Conservation (phyloP, 2,797 vertebrate genomes). For the Pangasius krempfi region DNA sequence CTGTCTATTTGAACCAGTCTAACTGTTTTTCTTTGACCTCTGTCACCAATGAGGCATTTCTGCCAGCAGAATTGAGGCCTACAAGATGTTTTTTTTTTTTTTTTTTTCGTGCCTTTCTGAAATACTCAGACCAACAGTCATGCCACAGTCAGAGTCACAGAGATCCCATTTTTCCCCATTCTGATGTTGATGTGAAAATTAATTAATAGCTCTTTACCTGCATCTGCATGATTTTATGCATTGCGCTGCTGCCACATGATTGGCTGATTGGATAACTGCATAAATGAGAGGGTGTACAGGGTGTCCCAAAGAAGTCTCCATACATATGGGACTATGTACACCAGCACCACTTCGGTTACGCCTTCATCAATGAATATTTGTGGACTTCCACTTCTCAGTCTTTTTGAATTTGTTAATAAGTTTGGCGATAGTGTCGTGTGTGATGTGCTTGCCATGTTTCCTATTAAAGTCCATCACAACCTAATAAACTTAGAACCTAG, state of each 20-base stretch:
- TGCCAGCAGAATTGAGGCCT: not conserved
- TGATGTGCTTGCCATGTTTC: too few species aligned
- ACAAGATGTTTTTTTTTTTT: not conserved
- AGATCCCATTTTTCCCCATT: not conserved
- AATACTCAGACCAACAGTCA: not conserved
- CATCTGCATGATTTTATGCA: not conserved
- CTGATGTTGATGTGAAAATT: not conserved
- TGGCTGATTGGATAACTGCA: not conserved
- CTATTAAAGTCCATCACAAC: too few species aligned
- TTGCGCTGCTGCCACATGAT: not conserved
- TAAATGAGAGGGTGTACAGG: not conserved
- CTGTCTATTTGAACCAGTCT: not conserved
- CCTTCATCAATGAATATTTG: too few species aligned
- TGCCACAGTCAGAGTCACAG: not conserved
- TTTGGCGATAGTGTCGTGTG: too few species aligned
- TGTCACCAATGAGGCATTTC: not conserved
- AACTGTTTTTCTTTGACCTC: not conserved
- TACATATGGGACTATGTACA: too few species aligned
- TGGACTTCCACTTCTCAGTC: too few species aligned
- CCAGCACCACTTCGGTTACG: too few species aligned
- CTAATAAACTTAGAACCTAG: not conserved
- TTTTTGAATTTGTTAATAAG: too few species aligned
- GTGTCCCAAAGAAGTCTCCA: too few species aligned
- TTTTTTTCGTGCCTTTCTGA: not conserved
- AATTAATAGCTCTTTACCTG: not conserved